Conservation (phyloP, 2,888 invertebrate species). For the Tachina fera region DNA sequence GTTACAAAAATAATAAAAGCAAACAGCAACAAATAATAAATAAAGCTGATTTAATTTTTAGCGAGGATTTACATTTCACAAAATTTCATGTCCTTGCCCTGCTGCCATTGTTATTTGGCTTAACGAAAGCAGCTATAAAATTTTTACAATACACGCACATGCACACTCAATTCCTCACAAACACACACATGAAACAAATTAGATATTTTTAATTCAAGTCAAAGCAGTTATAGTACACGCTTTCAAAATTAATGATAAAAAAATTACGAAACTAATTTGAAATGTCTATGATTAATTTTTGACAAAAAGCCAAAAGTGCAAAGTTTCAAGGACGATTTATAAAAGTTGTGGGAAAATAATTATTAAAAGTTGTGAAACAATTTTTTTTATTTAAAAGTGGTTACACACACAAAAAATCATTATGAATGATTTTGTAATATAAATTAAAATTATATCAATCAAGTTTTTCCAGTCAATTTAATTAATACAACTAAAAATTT, state of each 20-base stretch:
- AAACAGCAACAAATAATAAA: constrained; percentile 43
- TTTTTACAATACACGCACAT: not conserved
- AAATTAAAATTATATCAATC: no score
- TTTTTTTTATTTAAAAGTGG: not conserved
- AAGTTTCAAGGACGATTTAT: constrained; percentile 25
- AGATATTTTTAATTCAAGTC: constrained; percentile 49
- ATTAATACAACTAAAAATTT: no score
- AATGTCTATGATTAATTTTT: constrained; percentile 40
- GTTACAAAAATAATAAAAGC: constrained; percentile 37
- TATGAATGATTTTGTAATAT: no score
- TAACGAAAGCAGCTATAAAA: constrained; percentile 1
- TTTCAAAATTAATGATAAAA: not conserved
- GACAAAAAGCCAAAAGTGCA: not conserved
- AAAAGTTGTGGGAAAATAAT: not conserved
- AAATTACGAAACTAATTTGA: constrained; percentile 31
- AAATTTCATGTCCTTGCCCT: constrained; percentile 60
- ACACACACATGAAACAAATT: not conserved
- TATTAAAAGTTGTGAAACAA: not conserved
- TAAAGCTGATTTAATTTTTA: constrained; percentile 53
- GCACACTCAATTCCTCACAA: no score
- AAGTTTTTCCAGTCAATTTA: no score
- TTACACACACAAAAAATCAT: no score
- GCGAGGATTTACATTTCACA: constrained; percentile 55
- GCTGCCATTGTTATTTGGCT: constrained; percentile 43
- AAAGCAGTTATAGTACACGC: constrained; percentile 56